A percentile compares a stretch with the other conserved stretches of the same genome.
Conservation (phyloP, 2,797 vertebrate species). For the Danio choprae region DNA sequence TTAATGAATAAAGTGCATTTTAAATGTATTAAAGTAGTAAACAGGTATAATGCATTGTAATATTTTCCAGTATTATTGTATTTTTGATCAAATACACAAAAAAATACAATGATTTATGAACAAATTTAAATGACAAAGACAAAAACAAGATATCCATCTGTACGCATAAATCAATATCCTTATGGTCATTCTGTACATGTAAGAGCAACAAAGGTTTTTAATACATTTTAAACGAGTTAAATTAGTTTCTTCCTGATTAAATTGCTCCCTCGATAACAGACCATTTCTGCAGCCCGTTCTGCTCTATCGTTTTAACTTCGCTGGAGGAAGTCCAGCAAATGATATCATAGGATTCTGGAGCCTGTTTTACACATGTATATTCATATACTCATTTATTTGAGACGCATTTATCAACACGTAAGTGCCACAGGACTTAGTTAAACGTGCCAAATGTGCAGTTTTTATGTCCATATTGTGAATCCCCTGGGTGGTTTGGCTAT, state of each 20-base stretch:
- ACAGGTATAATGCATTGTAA: background rate
- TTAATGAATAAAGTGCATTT: too few relatives aligned
- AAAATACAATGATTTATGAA: background rate
- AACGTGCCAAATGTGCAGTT: background rate
- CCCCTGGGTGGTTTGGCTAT: background rate
- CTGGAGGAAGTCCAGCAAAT: constrained; percentile 27
- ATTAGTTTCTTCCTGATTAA: constrained; percentile 33
- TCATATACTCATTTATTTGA: constrained; percentile 1
- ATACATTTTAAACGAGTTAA: background rate
- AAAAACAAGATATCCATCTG: background rate
- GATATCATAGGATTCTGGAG: constrained; percentile 14
- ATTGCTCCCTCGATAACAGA: background rate
- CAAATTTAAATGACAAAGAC: background rate
- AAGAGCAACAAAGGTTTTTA: background rate
- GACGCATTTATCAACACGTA: constrained; percentile 33
- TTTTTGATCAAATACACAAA: background rate
- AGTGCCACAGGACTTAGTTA: background rate
- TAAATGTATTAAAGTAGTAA: too few relatives aligned
- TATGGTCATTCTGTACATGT: background rate
- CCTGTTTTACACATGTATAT: constrained; percentile 13
- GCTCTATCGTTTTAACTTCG: background rate
- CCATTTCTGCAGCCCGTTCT: background rate
- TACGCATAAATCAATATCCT: background rate
- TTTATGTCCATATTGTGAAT: background rate
- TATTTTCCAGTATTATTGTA: background rate